phyloP scores from a whole-genome alignment of 2,113 vertebrate species.

The Peucedramus taeniatus region DNA sequence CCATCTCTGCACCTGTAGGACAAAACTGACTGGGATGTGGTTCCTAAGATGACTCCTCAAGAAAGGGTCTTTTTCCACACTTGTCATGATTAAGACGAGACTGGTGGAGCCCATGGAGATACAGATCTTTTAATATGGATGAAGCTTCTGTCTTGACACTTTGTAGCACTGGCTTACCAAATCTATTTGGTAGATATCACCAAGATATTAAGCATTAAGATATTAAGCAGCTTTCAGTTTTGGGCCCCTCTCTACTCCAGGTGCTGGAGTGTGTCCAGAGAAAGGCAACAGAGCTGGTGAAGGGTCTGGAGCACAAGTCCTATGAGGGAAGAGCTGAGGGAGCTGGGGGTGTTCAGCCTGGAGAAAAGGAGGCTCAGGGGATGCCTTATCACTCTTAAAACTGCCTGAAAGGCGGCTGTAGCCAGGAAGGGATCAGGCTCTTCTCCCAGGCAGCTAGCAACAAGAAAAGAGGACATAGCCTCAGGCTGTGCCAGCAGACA shows the following conservation, averaged over 20 bases:
- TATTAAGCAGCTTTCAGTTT: neutral
- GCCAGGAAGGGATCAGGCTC: neutral
- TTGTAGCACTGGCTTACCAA: neutral
- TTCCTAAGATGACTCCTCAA: neutral
- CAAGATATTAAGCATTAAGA: neutral
- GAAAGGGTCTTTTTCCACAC: neutral
- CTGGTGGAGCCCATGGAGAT: neutral
- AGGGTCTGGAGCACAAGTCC: neutral
- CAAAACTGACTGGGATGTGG: neutral
- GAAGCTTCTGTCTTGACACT: neutral
- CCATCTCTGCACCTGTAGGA: neutral
- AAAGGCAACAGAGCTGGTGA: accelerated
- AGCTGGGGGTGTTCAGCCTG: neutral
- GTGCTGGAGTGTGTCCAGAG: accelerated
- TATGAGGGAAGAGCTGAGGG: neutral
- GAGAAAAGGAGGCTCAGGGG: neutral
- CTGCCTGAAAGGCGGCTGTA: neutral
- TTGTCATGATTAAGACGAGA: neutral
- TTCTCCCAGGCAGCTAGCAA: neutral
- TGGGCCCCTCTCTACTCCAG: neutral
- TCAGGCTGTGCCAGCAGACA: neutral
- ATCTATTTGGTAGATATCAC: too few species aligned
- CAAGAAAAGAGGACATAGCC: neutral
- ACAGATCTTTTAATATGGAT: neutral
- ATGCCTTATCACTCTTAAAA: accelerated